Evolutionary conservation across 2,888 invertebrate species (phyloP).

Genomic region (Girardia tigrina): DNA sequence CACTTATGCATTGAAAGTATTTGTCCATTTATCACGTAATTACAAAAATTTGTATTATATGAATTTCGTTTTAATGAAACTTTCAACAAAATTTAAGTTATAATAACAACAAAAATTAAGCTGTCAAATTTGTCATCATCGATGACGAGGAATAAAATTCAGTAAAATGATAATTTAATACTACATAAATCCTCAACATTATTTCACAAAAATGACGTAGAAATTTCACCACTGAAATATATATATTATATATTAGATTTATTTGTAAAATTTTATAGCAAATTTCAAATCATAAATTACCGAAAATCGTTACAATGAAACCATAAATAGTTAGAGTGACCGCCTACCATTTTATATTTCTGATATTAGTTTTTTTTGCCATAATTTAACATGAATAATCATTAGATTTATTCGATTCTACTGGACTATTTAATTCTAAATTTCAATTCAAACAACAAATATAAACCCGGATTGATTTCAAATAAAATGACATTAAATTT

Average conservation of each 20-base stretch:
- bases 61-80: no score
- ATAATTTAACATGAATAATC: no score
- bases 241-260: background rate
- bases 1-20: no score
- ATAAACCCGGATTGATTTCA: no score
- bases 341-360: background rate
- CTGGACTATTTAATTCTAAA: no score
- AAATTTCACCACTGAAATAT: background rate
- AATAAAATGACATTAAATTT: no score
- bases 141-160: background rate
- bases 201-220: background rate
- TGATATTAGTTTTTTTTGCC: no score
- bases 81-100: slow-evolving; percentile 7
- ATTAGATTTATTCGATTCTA: no score
- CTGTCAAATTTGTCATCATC: background rate
- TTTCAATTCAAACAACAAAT: no score
- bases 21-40: no score
- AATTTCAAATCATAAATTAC: background rate
- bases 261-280: background rate
- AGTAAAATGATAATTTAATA: slow-evolving; percentile 15
- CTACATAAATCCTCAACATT: background rate
- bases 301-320: background rate
- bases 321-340: background rate
- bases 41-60: no score
- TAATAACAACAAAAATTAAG: background rate